These are phyloP conservation scores for Polypedilum vanderplanki DNA, from an alignment of 1,140 invertebrate genomes.

Conservation along the genomic window DNA sequence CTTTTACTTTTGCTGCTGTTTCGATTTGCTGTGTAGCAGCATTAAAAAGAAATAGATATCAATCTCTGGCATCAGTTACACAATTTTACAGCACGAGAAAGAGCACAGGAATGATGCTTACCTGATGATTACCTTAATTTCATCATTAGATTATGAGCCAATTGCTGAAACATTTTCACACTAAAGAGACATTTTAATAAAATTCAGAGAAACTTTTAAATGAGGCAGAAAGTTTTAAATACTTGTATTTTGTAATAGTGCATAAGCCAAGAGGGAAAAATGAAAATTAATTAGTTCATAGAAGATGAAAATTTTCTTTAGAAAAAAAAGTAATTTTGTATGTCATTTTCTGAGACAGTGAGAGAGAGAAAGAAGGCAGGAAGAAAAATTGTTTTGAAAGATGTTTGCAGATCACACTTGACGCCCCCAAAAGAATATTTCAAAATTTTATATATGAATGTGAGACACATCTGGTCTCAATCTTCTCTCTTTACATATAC, in stretches of 20 bases:
- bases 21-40: not conserved
- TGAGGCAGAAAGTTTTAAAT: not conserved
- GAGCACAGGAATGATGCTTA: not conserved
- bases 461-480: constrained; percentile 25
- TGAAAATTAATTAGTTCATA: constrained; percentile 2
- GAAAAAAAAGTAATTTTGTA: not conserved
- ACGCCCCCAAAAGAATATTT: constrained; percentile 22
- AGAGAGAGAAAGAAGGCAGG: not conserved
- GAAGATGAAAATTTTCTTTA: not conserved
- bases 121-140: constrained; percentile 6
- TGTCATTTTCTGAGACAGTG: not conserved
- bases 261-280: not conserved
- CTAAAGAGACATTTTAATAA: not conserved
- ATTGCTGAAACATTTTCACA: not conserved
- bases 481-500: not conserved
- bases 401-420: constrained; percentile 26
- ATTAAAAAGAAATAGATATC: not conserved
- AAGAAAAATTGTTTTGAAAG: constrained; percentile 20
- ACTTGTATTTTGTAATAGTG: not conserved
- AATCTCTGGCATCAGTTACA: constrained; percentile 1
- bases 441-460: not conserved
- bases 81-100: not conserved
- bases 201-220: not conserved
- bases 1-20: no score
- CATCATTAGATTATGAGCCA: not conserved